phyloP scores from a whole-genome alignment of 2,888 invertebrate species.

The Amblyteles armatorius region DNA sequence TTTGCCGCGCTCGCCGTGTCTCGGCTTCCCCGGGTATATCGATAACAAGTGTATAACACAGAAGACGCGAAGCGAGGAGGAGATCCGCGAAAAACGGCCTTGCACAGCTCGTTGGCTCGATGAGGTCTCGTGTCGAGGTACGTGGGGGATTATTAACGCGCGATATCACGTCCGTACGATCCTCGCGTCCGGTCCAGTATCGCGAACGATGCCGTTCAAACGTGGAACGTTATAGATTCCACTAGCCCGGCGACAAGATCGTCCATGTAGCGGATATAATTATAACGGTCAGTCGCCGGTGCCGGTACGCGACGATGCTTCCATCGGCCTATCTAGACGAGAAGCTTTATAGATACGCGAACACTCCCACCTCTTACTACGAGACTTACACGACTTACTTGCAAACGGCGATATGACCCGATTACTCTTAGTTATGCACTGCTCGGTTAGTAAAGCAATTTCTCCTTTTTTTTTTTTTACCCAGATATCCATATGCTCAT shows the following conservation, averaged over 20 bases:
- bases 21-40: background rate
- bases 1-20: background rate
- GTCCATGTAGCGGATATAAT: conserved; percentile 74
- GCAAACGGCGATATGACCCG: background rate
- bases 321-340: conserved; percentile 43
- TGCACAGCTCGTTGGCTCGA: conserved; percentile 54
- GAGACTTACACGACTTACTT: background rate
- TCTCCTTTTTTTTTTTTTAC: too few relatives aligned
- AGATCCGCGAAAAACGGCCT: conserved; percentile 59
- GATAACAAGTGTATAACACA: background rate
- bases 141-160: conserved; percentile 71
- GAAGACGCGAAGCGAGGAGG: conserved; percentile 26
- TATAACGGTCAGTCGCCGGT: conserved; percentile 70
- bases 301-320: conserved; percentile 47
- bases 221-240: conserved; percentile 6
- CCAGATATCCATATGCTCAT: too few relatives aligned
- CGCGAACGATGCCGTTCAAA: conserved; percentile 35
- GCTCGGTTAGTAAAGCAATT: too few relatives aligned
- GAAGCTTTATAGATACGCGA: background rate
- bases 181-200: conserved; percentile 43
- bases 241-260: conserved; percentile 29
- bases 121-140: conserved; percentile 35
- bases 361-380: conserved; percentile 22
- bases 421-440: conserved; percentile 20
- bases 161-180: conserved; percentile 71